A percentile compares a stretch with the other conserved stretches of the same genome.
Conservation (phyloP, 2,113 vertebrate genomes). For the Lophura nycthemera region DNA sequence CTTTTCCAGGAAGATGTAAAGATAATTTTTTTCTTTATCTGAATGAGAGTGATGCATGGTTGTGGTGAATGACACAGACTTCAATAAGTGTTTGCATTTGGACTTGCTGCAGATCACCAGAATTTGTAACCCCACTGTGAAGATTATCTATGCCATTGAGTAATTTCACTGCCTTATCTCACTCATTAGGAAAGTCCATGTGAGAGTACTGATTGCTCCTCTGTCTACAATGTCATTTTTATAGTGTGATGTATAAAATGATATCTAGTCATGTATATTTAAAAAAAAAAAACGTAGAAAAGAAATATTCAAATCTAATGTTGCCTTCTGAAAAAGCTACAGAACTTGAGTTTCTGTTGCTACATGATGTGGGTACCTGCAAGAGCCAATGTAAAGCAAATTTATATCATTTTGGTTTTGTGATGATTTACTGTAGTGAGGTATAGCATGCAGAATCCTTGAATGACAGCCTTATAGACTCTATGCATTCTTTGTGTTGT, state of each 20-base stretch:
- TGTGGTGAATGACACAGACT: constrained; percentile 88
- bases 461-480: neutral
- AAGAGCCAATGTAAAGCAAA: neutral
- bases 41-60: constrained; percentile 77
- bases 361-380: neutral
- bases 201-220: neutral
- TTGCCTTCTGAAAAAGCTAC: neutral
- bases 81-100: constrained; percentile 79
- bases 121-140: neutral
- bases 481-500: neutral
- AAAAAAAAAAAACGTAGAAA: neutral
- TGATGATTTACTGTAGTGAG: neutral
- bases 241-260: too few species aligned
- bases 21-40: constrained; percentile 61
- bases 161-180: neutral
- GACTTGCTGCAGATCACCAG: constrained; percentile 36
- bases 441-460: neutral
- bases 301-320: neutral
- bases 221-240: neutral
- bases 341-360: neutral
- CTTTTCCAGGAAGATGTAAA: constrained; percentile 68
- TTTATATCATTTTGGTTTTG: neutral
- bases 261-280: neutral
- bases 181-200: neutral
- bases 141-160: neutral